These are phyloP conservation scores for Eurystomus gularis DNA, from an alignment of 2,113 vertebrate species.

Conservation along the genomic window DNA sequence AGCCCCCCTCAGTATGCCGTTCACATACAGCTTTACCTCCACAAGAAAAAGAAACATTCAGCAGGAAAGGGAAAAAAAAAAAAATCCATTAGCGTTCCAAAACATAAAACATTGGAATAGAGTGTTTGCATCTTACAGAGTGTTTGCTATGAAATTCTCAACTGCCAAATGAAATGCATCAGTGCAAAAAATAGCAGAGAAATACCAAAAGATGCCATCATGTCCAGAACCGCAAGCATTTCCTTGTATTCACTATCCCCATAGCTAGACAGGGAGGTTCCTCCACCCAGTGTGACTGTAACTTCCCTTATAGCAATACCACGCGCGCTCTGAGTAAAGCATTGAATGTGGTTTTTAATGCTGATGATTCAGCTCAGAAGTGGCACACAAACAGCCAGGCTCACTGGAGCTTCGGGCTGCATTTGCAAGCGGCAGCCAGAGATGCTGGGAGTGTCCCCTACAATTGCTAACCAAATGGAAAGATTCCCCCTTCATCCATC, in stretches of 20 bases:
- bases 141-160: conserved; percentile 12
- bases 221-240: conserved; percentile 66
- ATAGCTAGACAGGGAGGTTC: conserved; percentile 67
- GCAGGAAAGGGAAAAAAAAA: neutral
- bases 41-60: conserved; percentile 28
- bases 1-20: neutral
- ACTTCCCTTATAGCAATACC: conserved; percentile 67
- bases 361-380: conserved; percentile 58
- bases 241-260: conserved; percentile 65
- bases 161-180: conserved; percentile 32
- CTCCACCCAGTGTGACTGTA: conserved; percentile 58
- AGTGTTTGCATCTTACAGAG: conserved; percentile 23
- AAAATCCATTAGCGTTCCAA: neutral
- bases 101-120: conserved; percentile 7
- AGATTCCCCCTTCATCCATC: neutral
- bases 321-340: neutral
- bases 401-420: neutral
- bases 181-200: conserved; percentile 59
- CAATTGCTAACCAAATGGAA: conserved; percentile 2
- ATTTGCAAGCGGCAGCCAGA: neutral
- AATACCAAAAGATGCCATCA: conserved; percentile 53
- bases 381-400: neutral
- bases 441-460: neutral
- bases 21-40: conserved; percentile 19
- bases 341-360: conserved; percentile 55